Base-by-base conservation (phyloP, 1,140 invertebrate species). In the Oscheius sp. region DNA sequence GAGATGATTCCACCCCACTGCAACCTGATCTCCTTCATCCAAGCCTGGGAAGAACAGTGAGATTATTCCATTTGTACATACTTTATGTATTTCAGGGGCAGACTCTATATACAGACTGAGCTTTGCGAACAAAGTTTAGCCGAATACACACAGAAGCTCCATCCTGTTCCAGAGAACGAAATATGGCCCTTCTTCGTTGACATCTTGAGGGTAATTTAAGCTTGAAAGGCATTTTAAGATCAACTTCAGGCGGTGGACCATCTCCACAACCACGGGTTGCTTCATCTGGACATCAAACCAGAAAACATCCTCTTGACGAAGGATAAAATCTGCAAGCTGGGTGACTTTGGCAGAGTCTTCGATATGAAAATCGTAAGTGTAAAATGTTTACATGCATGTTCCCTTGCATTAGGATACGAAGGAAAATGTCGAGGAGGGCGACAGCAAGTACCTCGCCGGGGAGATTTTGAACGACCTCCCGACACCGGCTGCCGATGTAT, bases 271-370 rank as follows among this genome's bases (percentile, higher is more conserved):
- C 85, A 88, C 49, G 87, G 90, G 82, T 84, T 91, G 36, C 87
- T 91, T 42, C 91, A 91, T 82, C 87, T 91, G 83, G 91, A 91
- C 81, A 90, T 91, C 29, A 91, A 91, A 85, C 88, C 90, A 65
- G 90, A 90, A 29, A 91, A 91, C 85, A 91, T 91, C 58, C 88
- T 91, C 74, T 85, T 88, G 38, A 87, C 88, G 42, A 75, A 87
- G 86, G 85, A 89, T 86, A 71, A 86, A 71, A 72, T 87, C 1
- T 91, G 89, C 79, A 91, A 91, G 82, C 83, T 91, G 29, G 90
- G 89, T 34, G 91, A 91, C 84, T 91, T 91, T 86, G 91, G 91
- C 13, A 83, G 91, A 10, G 87, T 91, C n/a, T 80, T 90, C 23
- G 89, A 91, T 80, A 78, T 90, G 13, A 86, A 87, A 66, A 88